Percentiles rank a stretch among this genome's conserved stretches.
Conservation (phyloP, 2,113 vertebrate genomes). For the Cynopterus brachyotis region DNA sequence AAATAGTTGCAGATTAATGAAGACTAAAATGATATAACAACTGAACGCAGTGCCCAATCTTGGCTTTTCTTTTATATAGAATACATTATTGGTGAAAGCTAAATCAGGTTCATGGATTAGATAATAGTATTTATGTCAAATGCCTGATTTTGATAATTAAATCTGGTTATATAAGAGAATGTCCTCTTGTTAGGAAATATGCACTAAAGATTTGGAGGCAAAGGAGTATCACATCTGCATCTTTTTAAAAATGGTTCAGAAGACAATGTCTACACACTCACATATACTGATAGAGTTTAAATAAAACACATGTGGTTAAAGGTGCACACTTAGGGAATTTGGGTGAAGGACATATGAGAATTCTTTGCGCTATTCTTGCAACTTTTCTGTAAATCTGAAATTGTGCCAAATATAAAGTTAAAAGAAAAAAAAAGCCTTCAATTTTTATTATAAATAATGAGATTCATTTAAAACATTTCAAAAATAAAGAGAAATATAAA, state of each 20-base stretch:
- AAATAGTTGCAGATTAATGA: background rate
- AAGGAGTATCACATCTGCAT: background rate
- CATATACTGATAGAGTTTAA: background rate
- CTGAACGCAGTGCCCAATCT: background rate
- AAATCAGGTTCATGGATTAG: background rate
- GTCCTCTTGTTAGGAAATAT: background rate
- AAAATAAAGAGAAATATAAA: conserved; percentile 6
- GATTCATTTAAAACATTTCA: background rate
- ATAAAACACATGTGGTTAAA: background rate
- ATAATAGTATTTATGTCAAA: background rate
- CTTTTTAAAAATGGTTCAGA: background rate
- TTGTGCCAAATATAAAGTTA: conserved; percentile 11
- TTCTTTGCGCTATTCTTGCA: background rate
- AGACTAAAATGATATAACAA: background rate
- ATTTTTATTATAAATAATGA: conserved; percentile 11
- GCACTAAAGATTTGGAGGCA: background rate
- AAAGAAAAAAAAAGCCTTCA: background rate
- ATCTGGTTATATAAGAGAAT: background rate
- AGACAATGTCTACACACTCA: background rate
- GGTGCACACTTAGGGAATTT: background rate
- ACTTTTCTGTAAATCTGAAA: background rate
- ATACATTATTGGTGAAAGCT: background rate
- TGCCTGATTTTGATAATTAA: background rate
- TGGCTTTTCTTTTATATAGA: background rate
- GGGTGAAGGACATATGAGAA: background rate